phyloP scores from a whole-genome alignment of 2,888 invertebrate species.

The Heteropelma amictum region DNA sequence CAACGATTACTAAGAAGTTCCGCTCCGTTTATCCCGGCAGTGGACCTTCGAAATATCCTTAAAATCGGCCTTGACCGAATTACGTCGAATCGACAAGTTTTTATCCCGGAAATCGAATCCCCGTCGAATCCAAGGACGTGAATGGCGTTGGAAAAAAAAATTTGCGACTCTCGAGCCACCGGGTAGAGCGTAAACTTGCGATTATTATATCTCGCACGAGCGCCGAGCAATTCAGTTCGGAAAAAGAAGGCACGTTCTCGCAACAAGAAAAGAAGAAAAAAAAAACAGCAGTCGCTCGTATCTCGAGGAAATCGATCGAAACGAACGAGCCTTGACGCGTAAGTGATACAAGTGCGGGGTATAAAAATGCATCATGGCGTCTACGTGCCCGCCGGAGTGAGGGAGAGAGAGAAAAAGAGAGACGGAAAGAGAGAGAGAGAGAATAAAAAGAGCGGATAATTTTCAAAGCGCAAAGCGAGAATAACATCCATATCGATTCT shows the following conservation, averaged over 20 bases:
- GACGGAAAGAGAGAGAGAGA: too few relatives aligned
- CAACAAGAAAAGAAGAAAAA: background rate
- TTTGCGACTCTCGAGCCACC: background rate
- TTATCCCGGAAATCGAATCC: too few relatives aligned
- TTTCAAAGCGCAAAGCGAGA: slow-evolving; percentile 29
- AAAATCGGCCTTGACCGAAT: too few relatives aligned
- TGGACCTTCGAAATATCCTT: too few relatives aligned
- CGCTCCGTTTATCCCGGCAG: too few relatives aligned
- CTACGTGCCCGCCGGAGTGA: background rate
- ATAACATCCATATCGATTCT: slow-evolving; percentile 47
- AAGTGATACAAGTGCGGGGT: slow-evolving; percentile 26
- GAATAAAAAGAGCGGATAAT: slow-evolving; percentile 36
- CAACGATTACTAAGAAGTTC: too few relatives aligned
- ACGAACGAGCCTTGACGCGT: slow-evolving; percentile 26
- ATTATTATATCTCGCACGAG: background rate
- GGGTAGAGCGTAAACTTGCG: background rate
- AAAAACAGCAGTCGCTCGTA: background rate
- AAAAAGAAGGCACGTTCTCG: background rate
- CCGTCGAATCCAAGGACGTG: too few relatives aligned
- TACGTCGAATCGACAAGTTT: too few relatives aligned
- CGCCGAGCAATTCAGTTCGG: slow-evolving; percentile 6
- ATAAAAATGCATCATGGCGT: slow-evolving; percentile 28
- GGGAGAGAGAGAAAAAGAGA: too few relatives aligned
- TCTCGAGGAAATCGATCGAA: slow-evolving; percentile 12
- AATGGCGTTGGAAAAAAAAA: background rate